Evolutionary conservation across 2,113 vertebrate species (phyloP).

Genomic region (Nesospiza acunhae): DNA sequence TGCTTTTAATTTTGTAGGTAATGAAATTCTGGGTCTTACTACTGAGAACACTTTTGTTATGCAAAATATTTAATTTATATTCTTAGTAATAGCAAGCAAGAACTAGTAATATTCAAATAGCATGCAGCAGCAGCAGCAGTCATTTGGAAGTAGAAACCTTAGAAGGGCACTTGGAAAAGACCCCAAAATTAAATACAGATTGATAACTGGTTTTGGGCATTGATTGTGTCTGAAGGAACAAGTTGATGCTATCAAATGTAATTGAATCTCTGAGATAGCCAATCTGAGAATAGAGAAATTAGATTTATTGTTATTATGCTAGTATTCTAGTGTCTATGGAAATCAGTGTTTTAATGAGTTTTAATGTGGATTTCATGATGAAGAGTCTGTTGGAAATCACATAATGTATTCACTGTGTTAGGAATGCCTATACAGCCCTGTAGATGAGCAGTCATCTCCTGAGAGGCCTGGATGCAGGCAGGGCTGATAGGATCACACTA

Average conservation of each 20-base stretch:
- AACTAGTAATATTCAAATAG: not conserved
- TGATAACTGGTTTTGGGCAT: not conserved
- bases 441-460: not conserved
- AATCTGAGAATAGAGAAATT: not conserved
- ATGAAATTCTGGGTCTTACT: not conserved
- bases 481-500: not conserved
- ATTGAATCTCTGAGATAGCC: not conserved
- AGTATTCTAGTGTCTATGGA: not conserved
- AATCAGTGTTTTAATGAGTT: not conserved
- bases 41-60: not conserved
- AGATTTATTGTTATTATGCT: not conserved
- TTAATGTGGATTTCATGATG: not conserved
- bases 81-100: not conserved
- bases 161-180: not conserved
- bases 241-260: not conserved
- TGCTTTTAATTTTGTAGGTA: not conserved
- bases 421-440: not conserved
- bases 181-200: not conserved
- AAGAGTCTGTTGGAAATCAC: not conserved
- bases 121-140: not conserved
- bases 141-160: not conserved
- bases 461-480: not conserved
- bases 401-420: not conserved
- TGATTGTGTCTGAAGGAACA: not conserved
- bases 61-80: not conserved